Percentiles rank a stretch among this genome's conserved stretches.
Conservation (phyloP, 2,797 vertebrate species). For the Aratinga solstitialis region DNA sequence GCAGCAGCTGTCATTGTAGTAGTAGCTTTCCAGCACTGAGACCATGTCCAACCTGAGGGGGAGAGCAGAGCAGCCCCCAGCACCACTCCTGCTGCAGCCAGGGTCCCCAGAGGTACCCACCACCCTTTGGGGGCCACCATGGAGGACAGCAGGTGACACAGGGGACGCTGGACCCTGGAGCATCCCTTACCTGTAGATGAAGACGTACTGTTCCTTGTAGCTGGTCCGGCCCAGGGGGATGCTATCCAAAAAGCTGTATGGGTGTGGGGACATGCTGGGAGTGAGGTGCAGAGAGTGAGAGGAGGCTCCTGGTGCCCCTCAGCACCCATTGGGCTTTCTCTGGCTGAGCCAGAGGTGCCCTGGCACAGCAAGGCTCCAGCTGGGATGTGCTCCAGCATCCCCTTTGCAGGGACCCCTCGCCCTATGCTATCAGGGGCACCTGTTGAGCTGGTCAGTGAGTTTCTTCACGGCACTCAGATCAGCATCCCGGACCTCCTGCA, state of each 20-base stretch:
- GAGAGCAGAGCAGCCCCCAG: neutral
- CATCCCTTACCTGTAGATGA: constrained; percentile 84
- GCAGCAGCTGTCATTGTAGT: constrained; percentile 82
- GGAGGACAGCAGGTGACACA: rapidly evolving
- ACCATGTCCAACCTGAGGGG: constrained; percentile 76
- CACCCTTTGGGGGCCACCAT: neutral
- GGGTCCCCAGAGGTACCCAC: neutral
- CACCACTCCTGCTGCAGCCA: neutral
- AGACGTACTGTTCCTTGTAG: constrained; percentile 90
- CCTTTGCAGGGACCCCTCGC: neutral
- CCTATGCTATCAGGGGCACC: constrained; percentile 44
- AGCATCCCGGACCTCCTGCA: constrained; percentile 89
- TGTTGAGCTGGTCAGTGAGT: constrained; percentile 84
- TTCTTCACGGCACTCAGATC: constrained; percentile 80
- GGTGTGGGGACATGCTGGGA: constrained; percentile 29
- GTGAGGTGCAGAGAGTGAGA: neutral
- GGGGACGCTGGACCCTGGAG: rapidly evolving
- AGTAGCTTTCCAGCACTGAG: constrained; percentile 81
- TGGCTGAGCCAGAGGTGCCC: neutral
- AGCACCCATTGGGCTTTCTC: neutral
- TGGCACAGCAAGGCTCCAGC: rapidly evolving
- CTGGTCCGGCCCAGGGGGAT: constrained; percentile 81
- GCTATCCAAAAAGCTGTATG: constrained; percentile 78
- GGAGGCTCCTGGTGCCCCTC: neutral
- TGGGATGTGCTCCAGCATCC: neutral